Evolutionary conservation across 2,888 invertebrate genomes (phyloP), one percentile per base, ranked within the genome.

Genomic region (Tuta absoluta): DNA sequence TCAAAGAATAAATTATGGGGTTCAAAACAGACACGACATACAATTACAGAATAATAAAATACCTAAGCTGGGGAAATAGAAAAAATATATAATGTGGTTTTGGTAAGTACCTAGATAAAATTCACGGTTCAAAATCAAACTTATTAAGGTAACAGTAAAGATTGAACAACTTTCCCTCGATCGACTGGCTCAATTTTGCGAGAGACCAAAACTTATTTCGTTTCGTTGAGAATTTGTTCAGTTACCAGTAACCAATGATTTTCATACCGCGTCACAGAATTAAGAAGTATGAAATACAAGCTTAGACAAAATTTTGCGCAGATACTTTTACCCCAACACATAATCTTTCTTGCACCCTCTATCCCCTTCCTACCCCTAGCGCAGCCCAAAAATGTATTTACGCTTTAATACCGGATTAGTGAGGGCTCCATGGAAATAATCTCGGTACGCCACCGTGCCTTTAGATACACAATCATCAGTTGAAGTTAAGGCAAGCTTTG

Each of bases 361-460:
- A 49, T 7, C 19, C 17, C 8, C 8, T 48, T 4, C 48, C 19
- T 48, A 8, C 48, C 48, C 48, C 21, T 21, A 11, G 21, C 49
- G 59, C 17, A 41, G 45, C 65, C 65, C 65, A 28, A 63, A 65
- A 63, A 63, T 51, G 65, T 59, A 60, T 65, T 65, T 65, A 65
- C 53, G 65, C 37, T 65, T 63, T 63, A 65, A 65, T 65, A 59
- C 51, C 7, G 53, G 65, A 65, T 65, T 65, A 5, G 21, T 10
- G 49, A 58, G 41, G 62, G 64, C 14, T 48, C 2, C 23, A 17
- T 24, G 24, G 33, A 61, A 53, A 60, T 41, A 23, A 56, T 28
- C 53, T 56, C 53, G 12, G 53, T 56, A 56, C 51, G 51, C 28
- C 21, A 51, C 21, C n/a, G 53, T 24, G 21, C 53, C 24, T 19